Evolutionary conservation across 2,888 invertebrate species (phyloP).

Genomic region (Cantharis rufa): DNA sequence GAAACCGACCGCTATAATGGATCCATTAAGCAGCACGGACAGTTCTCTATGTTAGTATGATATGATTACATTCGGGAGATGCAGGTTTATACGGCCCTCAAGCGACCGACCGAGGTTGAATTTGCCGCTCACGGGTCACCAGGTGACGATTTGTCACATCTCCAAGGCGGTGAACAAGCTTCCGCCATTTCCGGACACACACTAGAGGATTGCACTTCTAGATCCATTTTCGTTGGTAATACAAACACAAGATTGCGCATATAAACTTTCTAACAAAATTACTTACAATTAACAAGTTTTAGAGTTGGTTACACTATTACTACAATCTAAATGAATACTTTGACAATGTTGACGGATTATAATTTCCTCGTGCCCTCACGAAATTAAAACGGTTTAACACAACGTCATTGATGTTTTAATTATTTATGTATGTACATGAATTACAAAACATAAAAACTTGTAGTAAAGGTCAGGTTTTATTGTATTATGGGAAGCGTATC

Average conservation of each 20-base stretch:
- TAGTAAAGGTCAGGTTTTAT: too few species aligned
- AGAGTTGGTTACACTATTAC: slow-evolving; percentile 13
- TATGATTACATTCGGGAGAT: slow-evolving; percentile 50
- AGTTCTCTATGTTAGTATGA: slow-evolving; percentile 44
- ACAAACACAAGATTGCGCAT: slow-evolving; percentile 32
- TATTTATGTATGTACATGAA: not conserved
- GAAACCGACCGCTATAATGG: slow-evolving; percentile 49
- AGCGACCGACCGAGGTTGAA: slow-evolving; percentile 50
- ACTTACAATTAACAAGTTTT: slow-evolving; percentile 40
- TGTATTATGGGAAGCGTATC: too few species aligned
- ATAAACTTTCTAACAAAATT: slow-evolving; percentile 43
- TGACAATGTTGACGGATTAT: slow-evolving; percentile 25
- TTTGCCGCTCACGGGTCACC: slow-evolving; percentile 54
- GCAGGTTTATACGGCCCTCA: slow-evolving; percentile 52
- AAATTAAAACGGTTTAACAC: not conserved
- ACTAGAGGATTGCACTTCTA: slow-evolving; percentile 37
- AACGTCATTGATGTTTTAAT: not conserved
- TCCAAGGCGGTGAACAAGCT: slow-evolving; percentile 56
- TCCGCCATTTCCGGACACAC: slow-evolving; percentile 54
- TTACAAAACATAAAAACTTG: too few species aligned
- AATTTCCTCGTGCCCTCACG: not conserved
- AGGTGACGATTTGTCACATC: slow-evolving; percentile 59
- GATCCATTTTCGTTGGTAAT: slow-evolving; percentile 36
- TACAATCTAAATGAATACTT: slow-evolving; percentile 12
- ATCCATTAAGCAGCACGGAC: slow-evolving; percentile 49